Evolutionary conservation across 2,888 invertebrate species (phyloP), one percentile per base, ranked within the genome.

Genomic region (Drosophila macrothrix): DNA sequence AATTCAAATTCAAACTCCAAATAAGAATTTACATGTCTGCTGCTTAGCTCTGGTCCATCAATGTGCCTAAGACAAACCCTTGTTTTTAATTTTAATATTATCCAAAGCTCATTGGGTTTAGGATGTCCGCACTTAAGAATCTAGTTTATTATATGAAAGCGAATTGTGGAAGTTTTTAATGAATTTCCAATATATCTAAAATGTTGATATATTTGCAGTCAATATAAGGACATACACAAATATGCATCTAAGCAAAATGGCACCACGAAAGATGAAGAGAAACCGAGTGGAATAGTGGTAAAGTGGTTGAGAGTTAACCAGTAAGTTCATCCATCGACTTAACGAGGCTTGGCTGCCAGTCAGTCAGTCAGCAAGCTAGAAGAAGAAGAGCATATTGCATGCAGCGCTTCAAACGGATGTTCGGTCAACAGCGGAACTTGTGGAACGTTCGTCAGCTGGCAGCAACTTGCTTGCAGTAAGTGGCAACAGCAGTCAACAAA

Each of bases 351-450:
- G 25, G 50, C 28, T 39, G 28, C 19, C 39, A 25, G 28, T 54
- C 54, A 9, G 28, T 10, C 31, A 54, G 14, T 33, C 37, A 43
- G 14, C 22, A 33, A 33, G 29, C 31, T 33, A 9, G 5, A n/a
- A 19, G 52, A 53, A 14, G 16, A n/a, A n/a, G 52, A 33, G 33
- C 54, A 35, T 25, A 4, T 37, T 55, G 19, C 31, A 60, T 39
- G n/a, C 22, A 33, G 54, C 41, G 33, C 61, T 35, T 58, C n/a
- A 59, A 77, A 52, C 61, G 77, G 69, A 74, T 78, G 75, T 50
- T 74, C 65, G 70, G 77, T 78, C 78, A 77, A 56, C 62, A 74
- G 41, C 67, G 77, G 39, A 78, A 78, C 60, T 68, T 60, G 10
- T 35, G 49, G 41, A 73, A 55, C 49, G 29, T 29, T 29, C 28